Evolutionary conservation across 2,113 vertebrate species (phyloP).

Genomic region (Eidolon helvum): DNA sequence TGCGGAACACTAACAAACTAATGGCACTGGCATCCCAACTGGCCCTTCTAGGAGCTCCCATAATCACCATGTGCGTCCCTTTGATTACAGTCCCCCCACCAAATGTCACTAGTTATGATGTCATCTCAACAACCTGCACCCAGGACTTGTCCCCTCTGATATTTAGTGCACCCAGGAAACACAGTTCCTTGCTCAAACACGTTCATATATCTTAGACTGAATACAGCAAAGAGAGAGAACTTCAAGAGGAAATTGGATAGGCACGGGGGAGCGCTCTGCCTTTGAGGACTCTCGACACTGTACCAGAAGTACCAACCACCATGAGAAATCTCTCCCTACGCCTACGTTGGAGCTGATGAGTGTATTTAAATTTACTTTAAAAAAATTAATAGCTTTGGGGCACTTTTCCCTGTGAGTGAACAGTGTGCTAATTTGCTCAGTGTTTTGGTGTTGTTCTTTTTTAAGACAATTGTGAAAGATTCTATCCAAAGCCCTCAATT

Average conservation of each 20-base stretch:
- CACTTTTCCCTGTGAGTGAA: conserved; percentile 65
- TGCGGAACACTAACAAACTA: neutral
- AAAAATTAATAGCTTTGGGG: conserved; percentile 68
- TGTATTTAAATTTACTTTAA: conserved; percentile 61
- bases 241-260: neutral
- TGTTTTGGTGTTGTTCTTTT: conserved; percentile 49
- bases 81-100: neutral
- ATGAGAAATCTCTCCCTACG: conserved; percentile 52
- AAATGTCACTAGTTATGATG: neutral
- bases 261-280: neutral
- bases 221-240: neutral
- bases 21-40: neutral
- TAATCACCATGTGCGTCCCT: neutral
- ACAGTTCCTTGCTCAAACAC: neutral
- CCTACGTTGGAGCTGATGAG: conserved; percentile 27
- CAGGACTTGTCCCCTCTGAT: neutral
- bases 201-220: neutral
- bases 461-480: conserved; percentile 66
- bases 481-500: conserved; percentile 67
- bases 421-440: conserved; percentile 63
- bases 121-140: neutral
- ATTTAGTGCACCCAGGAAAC: neutral
- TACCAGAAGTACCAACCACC: neutral
- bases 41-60: neutral
- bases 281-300: conserved; percentile 19